These are phyloP conservation scores for Melinaea menophilus DNA, from an alignment of 2,888 invertebrate species.

Conservation along the genomic window DNA sequence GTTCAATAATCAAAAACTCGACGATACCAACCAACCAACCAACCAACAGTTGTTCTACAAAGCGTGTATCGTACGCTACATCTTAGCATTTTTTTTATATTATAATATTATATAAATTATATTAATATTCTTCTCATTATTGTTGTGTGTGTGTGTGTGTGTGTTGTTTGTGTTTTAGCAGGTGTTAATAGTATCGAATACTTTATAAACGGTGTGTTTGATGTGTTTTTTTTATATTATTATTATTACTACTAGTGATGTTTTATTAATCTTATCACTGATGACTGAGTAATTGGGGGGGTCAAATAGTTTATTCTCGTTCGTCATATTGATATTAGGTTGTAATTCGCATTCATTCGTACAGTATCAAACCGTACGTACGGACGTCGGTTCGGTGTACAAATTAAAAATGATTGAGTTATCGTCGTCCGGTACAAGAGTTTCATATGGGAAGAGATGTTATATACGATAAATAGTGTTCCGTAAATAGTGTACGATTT, in stretches of 20 bases:
- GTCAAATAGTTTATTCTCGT: slow-evolving; percentile 20
- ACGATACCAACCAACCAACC: no score
- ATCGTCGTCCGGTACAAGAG: slow-evolving; percentile 10
- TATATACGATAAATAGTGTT: slow-evolving; percentile 18
- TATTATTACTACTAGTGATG: slow-evolving; percentile 16
- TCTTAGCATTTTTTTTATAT: slow-evolving; percentile 36
- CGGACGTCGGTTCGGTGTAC: slow-evolving; percentile 3
- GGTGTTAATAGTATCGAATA: no score
- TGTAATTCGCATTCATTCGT: slow-evolving; percentile 25
- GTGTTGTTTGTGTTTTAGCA: no score
- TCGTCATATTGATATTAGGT: slow-evolving; percentile 17
- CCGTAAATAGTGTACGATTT: slow-evolving; percentile 31
- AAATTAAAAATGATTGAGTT: background rate
- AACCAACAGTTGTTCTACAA: slow-evolving; percentile 63
- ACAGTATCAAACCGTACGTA: slow-evolving; percentile 6
- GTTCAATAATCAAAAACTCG: no score
- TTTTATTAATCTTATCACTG: slow-evolving; percentile 26
- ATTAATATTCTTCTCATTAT: background rate
- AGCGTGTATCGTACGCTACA: slow-evolving; percentile 56
- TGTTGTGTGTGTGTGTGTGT: no score
- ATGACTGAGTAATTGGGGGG: slow-evolving; percentile 23
- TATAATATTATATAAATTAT: slow-evolving; percentile 21
- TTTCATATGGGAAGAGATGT: slow-evolving; percentile 19
- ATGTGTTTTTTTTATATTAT: slow-evolving; percentile 8
- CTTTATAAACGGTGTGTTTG: background rate